Evolutionary conservation across 1,140 invertebrate species (phyloP).

Genomic region (Drosophila prosaltans): DNA sequence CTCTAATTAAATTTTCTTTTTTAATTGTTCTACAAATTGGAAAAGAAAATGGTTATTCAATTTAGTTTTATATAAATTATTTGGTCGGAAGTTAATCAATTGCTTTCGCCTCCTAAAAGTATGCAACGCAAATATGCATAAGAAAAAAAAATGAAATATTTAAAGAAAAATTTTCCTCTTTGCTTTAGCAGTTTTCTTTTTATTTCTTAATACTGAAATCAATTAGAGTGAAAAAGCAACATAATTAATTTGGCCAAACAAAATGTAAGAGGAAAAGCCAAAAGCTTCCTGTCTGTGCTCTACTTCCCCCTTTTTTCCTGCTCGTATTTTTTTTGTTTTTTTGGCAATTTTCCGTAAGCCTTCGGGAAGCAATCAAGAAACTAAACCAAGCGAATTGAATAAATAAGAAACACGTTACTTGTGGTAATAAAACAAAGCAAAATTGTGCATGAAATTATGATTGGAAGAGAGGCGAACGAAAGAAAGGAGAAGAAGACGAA

Average conservation of each 20-base stretch:
- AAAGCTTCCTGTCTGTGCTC: conserved; percentile 1
- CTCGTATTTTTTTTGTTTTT: conserved; percentile 4
- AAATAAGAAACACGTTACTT: conserved; percentile 70
- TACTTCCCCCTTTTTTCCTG: background rate
- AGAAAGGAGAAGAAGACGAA: background rate
- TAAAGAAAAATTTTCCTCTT: background rate
- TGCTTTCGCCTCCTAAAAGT: conserved; percentile 51
- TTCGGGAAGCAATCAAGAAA: conserved; percentile 71
- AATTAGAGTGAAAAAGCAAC: conserved; percentile 13
- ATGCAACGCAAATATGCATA: conserved; percentile 25
- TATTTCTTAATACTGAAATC: background rate
- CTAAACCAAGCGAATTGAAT: conserved; percentile 80
- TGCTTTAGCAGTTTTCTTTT: background rate
- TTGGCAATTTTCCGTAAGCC: conserved; percentile 27
- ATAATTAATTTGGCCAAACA: background rate
- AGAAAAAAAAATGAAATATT: conserved; percentile 21
- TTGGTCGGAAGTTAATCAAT: background rate
- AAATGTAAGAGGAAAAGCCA: background rate
- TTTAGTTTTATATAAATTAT: background rate
- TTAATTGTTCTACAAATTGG: too few relatives aligned
- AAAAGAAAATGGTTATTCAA: background rate
- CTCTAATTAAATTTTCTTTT: background rate
- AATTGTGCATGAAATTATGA: conserved; percentile 80
- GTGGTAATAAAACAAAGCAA: conserved; percentile 73
- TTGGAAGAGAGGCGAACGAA: conserved; percentile 30